phyloP scores from a whole-genome alignment of 1,140 invertebrate species.

The Geopemphigus sp. region DNA sequence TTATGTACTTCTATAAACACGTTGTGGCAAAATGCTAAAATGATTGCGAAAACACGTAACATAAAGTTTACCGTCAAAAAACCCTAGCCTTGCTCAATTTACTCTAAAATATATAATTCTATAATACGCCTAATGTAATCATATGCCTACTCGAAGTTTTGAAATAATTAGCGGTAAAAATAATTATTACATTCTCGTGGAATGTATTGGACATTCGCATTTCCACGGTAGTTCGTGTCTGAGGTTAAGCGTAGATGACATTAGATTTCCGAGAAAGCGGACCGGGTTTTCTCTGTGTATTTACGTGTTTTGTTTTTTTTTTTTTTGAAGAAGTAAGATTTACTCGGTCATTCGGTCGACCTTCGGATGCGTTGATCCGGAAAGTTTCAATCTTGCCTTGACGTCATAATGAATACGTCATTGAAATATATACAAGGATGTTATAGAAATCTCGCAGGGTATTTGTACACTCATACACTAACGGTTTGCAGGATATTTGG shows the following conservation, averaged over 20 bases:
- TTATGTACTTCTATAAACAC: too few relatives aligned
- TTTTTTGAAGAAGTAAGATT: neutral
- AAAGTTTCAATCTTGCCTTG: constrained; percentile 36
- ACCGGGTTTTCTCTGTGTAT: constrained; percentile 1
- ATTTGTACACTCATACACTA: too few relatives aligned
- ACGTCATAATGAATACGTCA: constrained; percentile 33
- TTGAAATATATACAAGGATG: constrained; percentile 5
- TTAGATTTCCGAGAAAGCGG: constrained; percentile 36
- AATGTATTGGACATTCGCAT: too few relatives aligned
- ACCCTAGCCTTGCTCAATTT: too few relatives aligned
- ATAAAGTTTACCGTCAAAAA: too few relatives aligned
- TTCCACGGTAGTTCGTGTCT: constrained; percentile 13
- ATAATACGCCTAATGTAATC: neutral
- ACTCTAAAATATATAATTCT: too few relatives aligned
- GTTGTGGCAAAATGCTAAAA: too few relatives aligned
- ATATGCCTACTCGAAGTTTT: neutral
- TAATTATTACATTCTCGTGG: constrained; percentile 5
- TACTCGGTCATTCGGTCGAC: constrained; percentile 30
- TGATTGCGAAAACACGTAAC: too few relatives aligned
- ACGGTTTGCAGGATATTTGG: too few relatives aligned
- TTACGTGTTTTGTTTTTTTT: neutral
- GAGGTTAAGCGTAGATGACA: constrained; percentile 41
- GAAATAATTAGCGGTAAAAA: neutral
- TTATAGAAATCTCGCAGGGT: constrained; percentile 42
- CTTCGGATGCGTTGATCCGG: constrained; percentile 44